Base-by-base conservation (phyloP, 2,113 vertebrate species). In the Phylloscopus trochilus region DNA sequence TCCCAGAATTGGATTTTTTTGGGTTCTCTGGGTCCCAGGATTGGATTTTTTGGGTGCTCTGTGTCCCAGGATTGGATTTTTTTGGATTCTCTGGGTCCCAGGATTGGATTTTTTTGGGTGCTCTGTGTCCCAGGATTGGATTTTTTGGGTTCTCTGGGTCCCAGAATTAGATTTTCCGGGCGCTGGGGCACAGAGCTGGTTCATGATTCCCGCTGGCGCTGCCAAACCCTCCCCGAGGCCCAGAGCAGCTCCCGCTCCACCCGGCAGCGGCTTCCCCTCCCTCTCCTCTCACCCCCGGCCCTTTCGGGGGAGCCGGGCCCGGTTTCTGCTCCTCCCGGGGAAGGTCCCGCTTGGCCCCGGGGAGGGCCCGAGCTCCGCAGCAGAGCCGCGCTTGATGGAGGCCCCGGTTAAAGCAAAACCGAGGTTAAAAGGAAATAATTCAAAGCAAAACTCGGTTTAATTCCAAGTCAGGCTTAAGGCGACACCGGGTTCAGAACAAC, bases 301-400 rank as follows among this genome's bases (percentile, higher is more conserved):
- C 5, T 52, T 46, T 6, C 0, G 37, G 41, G 7, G 30, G 15
- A 30, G 11, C 52, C 0, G 12, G 28, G 20, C 8, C 9, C 33
- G 37, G 0, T 6, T 6, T 67, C 15, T 43, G 73, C 76, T 13
- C 55, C 83, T 33, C 46, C 3, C 0, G 0, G 63, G 82, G 53
- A 47, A 55, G 22, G 4, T 2, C 1, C 6, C n/a, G n/a, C n/a
- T n/a, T n/a, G n/a, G n/a, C n/a, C n/a, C n/a, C n/a, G n/a, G n/a
- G n/a, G n/a, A 28, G 53, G n/a, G 51, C 63, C 15, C 0, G 0
- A 0, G 11, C 2, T 6, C n/a, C 23, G 11, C 52, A 10, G 49
- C 33, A 70, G 55, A 53, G 26, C 46, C 1, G n/a, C 15, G n/a
- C 0, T 62, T 35, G 47, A 9, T 6, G 37, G 41, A 9, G 6